These are phyloP conservation scores for Montipora capitata DNA, from an alignment of 92 coral and sea anemone species.

Conservation along the genomic window DNA sequence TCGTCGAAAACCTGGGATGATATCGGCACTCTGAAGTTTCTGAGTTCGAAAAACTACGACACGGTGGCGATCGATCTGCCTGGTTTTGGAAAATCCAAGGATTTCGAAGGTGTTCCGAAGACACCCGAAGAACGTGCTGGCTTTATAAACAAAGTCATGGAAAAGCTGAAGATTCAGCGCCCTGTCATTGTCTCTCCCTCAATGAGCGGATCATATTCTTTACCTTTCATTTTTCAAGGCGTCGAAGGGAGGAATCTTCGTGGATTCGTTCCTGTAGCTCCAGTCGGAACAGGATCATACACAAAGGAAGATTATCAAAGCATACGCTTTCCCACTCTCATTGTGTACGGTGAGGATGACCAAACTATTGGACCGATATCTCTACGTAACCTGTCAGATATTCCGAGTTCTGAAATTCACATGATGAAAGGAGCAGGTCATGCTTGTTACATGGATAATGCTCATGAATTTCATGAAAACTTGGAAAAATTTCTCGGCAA, in stretches of 20 bases:
- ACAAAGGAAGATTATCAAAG: constrained; percentile 65
- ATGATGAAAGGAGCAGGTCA: constrained; percentile 86
- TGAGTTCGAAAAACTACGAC: constrained; percentile 74
- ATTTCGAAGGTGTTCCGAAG: constrained; percentile 26
- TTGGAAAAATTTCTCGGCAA: constrained; percentile 79
- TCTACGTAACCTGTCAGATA: constrained; percentile 71
- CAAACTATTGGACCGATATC: constrained; percentile 61
- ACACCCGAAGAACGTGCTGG: constrained; percentile 68
- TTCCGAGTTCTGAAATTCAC: constrained; percentile 75
- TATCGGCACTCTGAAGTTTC: constrained; percentile 81
- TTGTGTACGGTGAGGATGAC: constrained; percentile 86
- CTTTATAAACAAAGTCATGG: constrained; percentile 67
- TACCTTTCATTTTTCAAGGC: constrained; percentile 82
- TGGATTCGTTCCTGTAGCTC: constrained; percentile 91
- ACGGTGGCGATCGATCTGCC: constrained; percentile 93
- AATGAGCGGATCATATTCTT: constrained; percentile 87
- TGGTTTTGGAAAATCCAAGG: constrained; percentile 77
- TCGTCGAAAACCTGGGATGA: constrained; percentile 90
- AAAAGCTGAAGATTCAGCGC: constrained; percentile 54
- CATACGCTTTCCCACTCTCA: constrained; percentile 74
- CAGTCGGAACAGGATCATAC: constrained; percentile 77
- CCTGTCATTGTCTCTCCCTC: constrained; percentile 90
- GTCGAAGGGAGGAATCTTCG: constrained; percentile 60
- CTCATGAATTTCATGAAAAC: constrained; percentile 83
- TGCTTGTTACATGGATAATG: constrained; percentile 88